A percentile compares a stretch with the other conserved stretches of the same genome.
Conservation (phyloP, 2,113 vertebrate species). For the Neotoma lepida region DNA sequence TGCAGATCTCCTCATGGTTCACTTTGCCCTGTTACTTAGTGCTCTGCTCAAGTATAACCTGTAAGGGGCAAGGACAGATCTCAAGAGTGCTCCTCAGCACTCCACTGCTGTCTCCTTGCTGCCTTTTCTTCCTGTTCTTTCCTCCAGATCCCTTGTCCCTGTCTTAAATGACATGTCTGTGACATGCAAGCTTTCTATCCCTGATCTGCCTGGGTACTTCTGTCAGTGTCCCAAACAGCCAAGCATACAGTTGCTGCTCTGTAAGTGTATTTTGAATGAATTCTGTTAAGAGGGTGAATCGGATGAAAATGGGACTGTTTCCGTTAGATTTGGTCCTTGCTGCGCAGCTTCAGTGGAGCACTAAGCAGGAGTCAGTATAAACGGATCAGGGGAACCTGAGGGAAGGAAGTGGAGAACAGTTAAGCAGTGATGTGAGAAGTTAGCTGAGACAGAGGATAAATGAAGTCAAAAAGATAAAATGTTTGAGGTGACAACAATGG, state of each 20-base stretch:
- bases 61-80: background rate
- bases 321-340: background rate
- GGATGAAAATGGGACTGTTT: constrained; percentile 9
- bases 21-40: background rate
- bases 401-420: background rate
- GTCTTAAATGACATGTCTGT: constrained; percentile 36
- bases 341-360: constrained; percentile 13
- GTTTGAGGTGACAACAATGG: constrained; percentile 9
- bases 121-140: background rate
- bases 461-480: constrained; percentile 27
- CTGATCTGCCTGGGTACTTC: background rate
- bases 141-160: background rate
- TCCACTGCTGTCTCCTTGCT: background rate
- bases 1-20: background rate
- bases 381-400: background rate
- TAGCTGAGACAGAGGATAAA: background rate
- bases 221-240: background rate
- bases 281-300: constrained; percentile 38
- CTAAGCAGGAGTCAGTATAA: background rate
- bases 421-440: background rate
- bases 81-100: background rate
- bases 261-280: constrained; percentile 17
- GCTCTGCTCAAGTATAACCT: background rate
- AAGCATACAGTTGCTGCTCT: background rate
- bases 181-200: background rate